Evolutionary conservation across 2,888 invertebrate species (phyloP).

Genomic region (Ernsta delagoae): DNA sequence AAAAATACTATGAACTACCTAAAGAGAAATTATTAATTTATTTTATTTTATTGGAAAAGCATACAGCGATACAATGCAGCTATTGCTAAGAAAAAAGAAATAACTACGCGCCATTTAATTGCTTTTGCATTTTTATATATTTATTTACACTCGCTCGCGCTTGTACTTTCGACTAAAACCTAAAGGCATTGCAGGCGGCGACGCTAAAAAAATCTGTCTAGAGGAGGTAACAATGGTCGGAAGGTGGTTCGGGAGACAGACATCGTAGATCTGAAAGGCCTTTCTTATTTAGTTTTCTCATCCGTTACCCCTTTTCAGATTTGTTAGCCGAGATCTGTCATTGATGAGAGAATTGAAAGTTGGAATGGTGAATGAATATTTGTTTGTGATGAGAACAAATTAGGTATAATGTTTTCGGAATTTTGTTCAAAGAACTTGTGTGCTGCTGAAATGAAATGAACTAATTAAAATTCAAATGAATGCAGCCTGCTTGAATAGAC

Average conservation of each 20-base stretch:
- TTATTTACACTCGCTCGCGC: constrained; percentile 18
- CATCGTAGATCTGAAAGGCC: constrained; percentile 48
- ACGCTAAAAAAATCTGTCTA: constrained; percentile 63
- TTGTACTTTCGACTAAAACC: constrained; percentile 44
- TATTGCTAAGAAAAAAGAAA: too few species aligned
- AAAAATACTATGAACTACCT: too few species aligned
- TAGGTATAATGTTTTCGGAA: too few species aligned
- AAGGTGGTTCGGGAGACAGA: constrained; percentile 58
- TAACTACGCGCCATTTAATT: too few species aligned
- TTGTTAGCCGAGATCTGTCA: constrained; percentile 23
- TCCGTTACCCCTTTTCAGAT: constrained; percentile 42
- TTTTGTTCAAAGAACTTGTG: too few species aligned
- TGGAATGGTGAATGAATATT: constrained; percentile 9
- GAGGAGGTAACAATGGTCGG: constrained; percentile 64
- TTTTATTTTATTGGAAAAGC: too few species aligned
- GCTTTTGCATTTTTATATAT: too few species aligned
- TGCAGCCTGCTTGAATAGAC: constrained; percentile 17
- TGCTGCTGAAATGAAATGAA: too few species aligned
- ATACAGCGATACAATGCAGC: too few species aligned
- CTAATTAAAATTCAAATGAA: constrained; percentile 16
- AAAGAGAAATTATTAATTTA: too few species aligned
- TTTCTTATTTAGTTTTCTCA: constrained; percentile 57
- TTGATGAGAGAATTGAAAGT: constrained; percentile 12
- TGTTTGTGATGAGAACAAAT: not conserved
- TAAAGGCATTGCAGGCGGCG: constrained; percentile 47